Evolutionary conservation across 1,140 invertebrate genomes (phyloP).

Genomic region (Rhagoletis zephyria): DNA sequence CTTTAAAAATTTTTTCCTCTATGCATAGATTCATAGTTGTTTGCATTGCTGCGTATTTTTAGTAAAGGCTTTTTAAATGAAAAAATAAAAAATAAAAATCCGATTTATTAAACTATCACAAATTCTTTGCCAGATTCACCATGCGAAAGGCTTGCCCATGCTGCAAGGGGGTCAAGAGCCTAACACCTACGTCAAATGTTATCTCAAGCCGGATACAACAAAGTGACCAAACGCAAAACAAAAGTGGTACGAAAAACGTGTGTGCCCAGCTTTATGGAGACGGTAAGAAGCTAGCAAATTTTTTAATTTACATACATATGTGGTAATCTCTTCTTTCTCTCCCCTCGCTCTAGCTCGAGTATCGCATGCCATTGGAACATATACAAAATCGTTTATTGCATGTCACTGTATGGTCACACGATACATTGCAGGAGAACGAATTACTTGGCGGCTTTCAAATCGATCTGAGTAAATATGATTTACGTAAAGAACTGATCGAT

Average conservation of each 20-base stretch:
- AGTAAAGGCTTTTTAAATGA: too few species aligned
- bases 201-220: conserved; percentile 88
- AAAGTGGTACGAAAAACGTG: conserved; percentile 92
- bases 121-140: conserved; percentile 75
- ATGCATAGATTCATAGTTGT: too few species aligned
- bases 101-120: too few species aligned
- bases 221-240: conserved; percentile 95
- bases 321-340: neutral
- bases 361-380: conserved; percentile 87
- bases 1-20: too few species aligned
- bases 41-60: too few species aligned
- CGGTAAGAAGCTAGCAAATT: conserved; percentile 77
- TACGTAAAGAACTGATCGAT: conserved; percentile 84
- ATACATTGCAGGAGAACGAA: conserved; percentile 94
- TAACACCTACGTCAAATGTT: conserved; percentile 92
- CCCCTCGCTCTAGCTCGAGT: conserved; percentile 82
- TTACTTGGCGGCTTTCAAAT: conserved; percentile 92
- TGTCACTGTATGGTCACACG: conserved; percentile 95
- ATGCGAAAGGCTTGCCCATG: conserved; percentile 85
- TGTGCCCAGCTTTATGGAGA: conserved; percentile 98
- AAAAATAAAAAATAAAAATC: too few species aligned
- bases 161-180: conserved; percentile 83
- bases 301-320: neutral
- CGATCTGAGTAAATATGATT: conserved; percentile 80
- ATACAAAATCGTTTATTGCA: conserved; percentile 84